Conservation (phyloP, 2,113 vertebrate species). For the Elachura formosa region DNA sequence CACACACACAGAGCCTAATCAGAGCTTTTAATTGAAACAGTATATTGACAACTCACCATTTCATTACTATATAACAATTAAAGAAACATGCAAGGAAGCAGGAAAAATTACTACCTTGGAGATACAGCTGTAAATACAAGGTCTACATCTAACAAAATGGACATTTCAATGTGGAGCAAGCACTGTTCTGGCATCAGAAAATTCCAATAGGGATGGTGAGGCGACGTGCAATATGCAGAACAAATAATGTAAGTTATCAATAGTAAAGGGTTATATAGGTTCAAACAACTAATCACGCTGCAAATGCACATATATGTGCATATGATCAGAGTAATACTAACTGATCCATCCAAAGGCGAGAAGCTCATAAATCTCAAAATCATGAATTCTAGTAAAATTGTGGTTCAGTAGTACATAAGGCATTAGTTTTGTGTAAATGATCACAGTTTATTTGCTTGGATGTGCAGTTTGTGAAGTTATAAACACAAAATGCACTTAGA, state of each 20-base stretch:
- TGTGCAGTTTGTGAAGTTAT: background rate
- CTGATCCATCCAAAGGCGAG: background rate
- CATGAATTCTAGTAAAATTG: background rate
- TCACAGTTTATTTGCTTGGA: background rate
- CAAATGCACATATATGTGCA: background rate
- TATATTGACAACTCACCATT: background rate
- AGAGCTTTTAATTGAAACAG: conserved; percentile 2
- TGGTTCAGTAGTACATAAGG: background rate
- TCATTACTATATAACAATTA: background rate
- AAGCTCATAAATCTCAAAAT: background rate
- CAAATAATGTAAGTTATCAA: background rate
- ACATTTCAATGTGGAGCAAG: background rate
- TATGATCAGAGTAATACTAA: background rate
- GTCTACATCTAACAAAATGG: background rate
- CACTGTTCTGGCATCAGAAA: background rate
- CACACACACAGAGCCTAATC: background rate
- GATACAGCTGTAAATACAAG: background rate
- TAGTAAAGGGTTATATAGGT: background rate
- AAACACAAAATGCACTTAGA: background rate
- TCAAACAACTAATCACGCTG: background rate
- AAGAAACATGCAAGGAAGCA: background rate
- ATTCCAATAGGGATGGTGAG: background rate
- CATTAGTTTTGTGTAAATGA: background rate
- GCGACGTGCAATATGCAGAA: background rate
- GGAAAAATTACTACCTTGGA: background rate